Evolutionary conservation across 2,888 invertebrate species (phyloP), one percentile per base, ranked within the genome.

Genomic region (Nemotelus nigrinus): DNA sequence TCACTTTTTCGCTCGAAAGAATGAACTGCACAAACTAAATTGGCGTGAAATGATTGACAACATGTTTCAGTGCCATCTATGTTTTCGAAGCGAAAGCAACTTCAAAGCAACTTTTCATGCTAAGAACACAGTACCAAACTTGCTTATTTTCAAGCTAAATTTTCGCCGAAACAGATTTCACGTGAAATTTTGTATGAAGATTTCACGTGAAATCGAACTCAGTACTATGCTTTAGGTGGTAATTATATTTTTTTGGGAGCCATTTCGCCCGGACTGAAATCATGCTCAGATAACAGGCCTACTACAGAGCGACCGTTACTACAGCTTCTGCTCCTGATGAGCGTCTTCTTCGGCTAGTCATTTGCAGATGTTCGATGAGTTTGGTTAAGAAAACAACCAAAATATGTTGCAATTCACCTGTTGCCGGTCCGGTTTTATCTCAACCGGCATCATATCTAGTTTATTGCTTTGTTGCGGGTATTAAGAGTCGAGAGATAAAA

Each of bases 261-360:
- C 55, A 43, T 55, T 55, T 60, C 41, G 41, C 3, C 25, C 5
- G 4, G 39, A 10, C 25, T 55, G 55, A 70, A 70, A 41, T 70
- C 70, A 7, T 55, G 44, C n/a, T 8, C 3, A 70, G 70, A 70
- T 53, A 55, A 70, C 55, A 70, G 50, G 55, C 70, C 44, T 55
- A 70, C 70, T 70, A 43, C 70, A 70, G 6, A 50, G 41, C 47
- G 60, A 48, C 48, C 48, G 48, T 74, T 48, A 48, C 10, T 55
- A 63, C 74, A 60, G 74, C 74, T 74, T 60, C 74, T 74, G 74
- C 74, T 74, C 43, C 74, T 74, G 71, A 7, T 70, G 70, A 65
- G 44, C 45, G n/a, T 57, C n/a, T n/a, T 57, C 57, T n/a, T 25
- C 5, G 43, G 50, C n/a, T 44, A 41, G 7, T 48, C 68, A 68